These are phyloP conservation scores for Tetramorium simillimum DNA, from an alignment of 1,140 invertebrate genomes.

Conservation along the genomic window DNA sequence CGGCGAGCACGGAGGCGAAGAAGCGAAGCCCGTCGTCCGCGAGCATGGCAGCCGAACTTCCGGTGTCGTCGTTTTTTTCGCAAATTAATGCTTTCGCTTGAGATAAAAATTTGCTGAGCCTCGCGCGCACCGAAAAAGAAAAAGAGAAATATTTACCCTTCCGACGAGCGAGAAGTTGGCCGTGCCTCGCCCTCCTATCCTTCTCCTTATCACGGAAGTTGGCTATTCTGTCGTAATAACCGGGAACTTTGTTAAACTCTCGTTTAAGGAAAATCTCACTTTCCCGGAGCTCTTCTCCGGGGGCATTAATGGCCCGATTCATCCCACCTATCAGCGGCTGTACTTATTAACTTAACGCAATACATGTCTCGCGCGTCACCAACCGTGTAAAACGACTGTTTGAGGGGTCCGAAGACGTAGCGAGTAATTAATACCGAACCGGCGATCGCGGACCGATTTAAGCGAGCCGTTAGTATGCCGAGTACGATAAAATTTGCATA, in stretches of 20 bases:
- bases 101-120: constrained; percentile 70
- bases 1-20: neutral
- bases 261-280: constrained; percentile 69
- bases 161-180: constrained; percentile 49
- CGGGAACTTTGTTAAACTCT: constrained; percentile 74
- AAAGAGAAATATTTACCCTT: constrained; percentile 67
- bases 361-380: constrained; percentile 49
- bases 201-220: constrained; percentile 68
- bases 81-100: constrained; percentile 63
- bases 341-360: constrained; percentile 40
- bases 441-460: constrained; percentile 33
- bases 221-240: constrained; percentile 71
- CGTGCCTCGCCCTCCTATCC: constrained; percentile 41
- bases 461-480: constrained; percentile 46
- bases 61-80: constrained; percentile 43
- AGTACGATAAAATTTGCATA: constrained; percentile 58
- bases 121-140: constrained; percentile 48
- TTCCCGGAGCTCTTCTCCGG: constrained; percentile 34
- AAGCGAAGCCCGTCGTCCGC: constrained; percentile 4
- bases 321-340: constrained; percentile 32
- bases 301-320: constrained; percentile 66
- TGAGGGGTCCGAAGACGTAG: constrained; percentile 2
- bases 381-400: constrained; percentile 35
- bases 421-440: constrained; percentile 7
- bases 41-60: constrained; percentile 53